Conservation (phyloP, 1,140 invertebrate species). For the Gyrodactylus salaris region DNA sequence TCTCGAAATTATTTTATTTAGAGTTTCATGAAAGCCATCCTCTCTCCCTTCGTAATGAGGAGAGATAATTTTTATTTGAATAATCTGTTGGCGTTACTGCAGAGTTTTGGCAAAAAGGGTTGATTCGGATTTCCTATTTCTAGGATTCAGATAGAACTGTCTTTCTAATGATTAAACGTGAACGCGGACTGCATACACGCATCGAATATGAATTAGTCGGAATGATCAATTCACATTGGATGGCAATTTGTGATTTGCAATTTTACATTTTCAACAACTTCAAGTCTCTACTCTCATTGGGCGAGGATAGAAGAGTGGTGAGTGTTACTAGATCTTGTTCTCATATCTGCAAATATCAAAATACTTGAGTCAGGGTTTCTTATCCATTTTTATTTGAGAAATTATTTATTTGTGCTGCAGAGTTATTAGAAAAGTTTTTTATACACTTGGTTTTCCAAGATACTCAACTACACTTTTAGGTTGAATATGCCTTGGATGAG, state of each 20-base stretch:
- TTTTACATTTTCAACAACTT: neutral
- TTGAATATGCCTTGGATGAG: neutral
- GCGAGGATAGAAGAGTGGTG: neutral
- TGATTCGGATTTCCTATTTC: too few species aligned
- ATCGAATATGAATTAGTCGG: neutral
- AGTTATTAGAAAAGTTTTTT: neutral
- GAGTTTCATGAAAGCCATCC: too few species aligned
- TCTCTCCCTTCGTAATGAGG: too few species aligned
- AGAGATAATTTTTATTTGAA: too few species aligned
- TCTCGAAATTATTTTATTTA: too few species aligned
- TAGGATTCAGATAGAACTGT: neutral
- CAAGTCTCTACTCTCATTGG: neutral
- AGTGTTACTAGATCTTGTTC: neutral
- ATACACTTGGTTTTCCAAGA: neutral
- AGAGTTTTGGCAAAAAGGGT: too few species aligned
- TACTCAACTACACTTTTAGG: neutral
- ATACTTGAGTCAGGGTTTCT: neutral
- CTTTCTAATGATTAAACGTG: neutral
- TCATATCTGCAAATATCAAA: neutral
- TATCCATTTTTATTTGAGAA: neutral
- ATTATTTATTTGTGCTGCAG: neutral
- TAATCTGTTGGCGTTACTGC: too few species aligned
- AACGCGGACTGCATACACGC: neutral
- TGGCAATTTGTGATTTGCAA: neutral
- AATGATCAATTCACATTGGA: neutral